These are phyloP conservation scores for Zosterops hypoxanthus DNA, from an alignment of 2,113 vertebrate species.

Conservation along the genomic window DNA sequence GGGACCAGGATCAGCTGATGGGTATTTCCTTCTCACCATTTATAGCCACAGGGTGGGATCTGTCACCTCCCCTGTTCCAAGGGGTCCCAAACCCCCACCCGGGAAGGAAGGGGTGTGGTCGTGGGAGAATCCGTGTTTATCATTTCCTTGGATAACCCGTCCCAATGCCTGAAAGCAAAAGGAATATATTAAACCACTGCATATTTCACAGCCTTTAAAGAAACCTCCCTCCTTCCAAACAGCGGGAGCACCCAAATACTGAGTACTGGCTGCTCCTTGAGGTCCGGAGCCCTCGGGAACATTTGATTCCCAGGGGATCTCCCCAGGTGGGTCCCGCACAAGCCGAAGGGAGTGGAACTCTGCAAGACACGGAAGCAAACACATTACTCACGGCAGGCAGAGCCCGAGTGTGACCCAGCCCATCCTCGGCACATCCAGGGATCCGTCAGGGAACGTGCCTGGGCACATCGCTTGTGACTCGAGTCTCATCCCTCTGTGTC, in stretches of 20 bases:
- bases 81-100: background rate
- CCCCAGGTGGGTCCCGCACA: background rate
- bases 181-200: background rate
- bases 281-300: background rate
- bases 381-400: background rate
- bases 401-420: slow-evolving; percentile 9
- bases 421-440: background rate
- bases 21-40: background rate
- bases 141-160: background rate
- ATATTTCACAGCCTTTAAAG: background rate
- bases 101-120: background rate
- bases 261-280: rapidly evolving
- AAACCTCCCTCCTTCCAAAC: background rate
- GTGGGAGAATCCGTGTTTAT: background rate
- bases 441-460: background rate
- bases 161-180: background rate
- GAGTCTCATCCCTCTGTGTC: background rate
- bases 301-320: background rate
- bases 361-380: background rate
- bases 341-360: background rate
- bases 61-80: background rate
- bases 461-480: background rate
- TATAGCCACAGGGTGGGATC: background rate
- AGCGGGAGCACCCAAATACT: rapidly evolving
- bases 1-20: background rate